These are phyloP conservation scores for Tupiocoris notatus DNA, from an alignment of 2,888 invertebrate species.

Conservation along the genomic window DNA sequence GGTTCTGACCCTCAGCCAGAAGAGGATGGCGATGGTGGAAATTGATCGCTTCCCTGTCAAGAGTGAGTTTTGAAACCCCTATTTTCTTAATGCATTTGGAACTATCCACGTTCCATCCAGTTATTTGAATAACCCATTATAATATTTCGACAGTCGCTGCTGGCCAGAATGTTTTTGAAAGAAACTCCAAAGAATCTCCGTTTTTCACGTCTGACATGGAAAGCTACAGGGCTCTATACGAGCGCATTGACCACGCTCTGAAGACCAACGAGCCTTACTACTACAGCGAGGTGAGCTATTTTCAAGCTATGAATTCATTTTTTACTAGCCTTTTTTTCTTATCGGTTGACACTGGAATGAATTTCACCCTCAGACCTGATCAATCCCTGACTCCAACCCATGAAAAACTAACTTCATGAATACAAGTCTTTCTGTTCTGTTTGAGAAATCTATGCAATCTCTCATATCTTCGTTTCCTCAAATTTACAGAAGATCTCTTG, in stretches of 20 bases:
- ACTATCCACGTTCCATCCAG: neutral
- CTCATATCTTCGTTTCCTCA: neutral
- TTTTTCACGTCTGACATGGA: constrained; percentile 65
- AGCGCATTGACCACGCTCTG: constrained; percentile 61
- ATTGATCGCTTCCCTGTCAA: constrained; percentile 64
- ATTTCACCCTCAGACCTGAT: no score
- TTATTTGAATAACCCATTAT: neutral
- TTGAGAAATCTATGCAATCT: neutral
- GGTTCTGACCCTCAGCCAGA: constrained; percentile 50
- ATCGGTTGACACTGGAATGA: no score
- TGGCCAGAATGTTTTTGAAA: constrained; percentile 67
- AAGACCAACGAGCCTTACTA: constrained; percentile 56
- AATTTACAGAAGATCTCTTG: constrained; percentile 56
- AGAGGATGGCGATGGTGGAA: constrained; percentile 64
- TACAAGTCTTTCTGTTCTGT: neutral
- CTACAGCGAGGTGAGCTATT: constrained; percentile 52
- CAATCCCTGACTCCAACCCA: no score
- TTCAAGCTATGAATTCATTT: no score
- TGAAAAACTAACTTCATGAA: neutral
- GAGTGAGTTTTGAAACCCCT: constrained; percentile 49
- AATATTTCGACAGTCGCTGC: constrained; percentile 54
- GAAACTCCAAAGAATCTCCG: constrained; percentile 66
- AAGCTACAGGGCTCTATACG: constrained; percentile 64
- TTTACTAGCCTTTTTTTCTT: no score
- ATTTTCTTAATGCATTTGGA: neutral